Evolutionary conservation across 2,113 vertebrate genomes (phyloP).

Genomic region (Neolamprologus falcicula): DNA sequence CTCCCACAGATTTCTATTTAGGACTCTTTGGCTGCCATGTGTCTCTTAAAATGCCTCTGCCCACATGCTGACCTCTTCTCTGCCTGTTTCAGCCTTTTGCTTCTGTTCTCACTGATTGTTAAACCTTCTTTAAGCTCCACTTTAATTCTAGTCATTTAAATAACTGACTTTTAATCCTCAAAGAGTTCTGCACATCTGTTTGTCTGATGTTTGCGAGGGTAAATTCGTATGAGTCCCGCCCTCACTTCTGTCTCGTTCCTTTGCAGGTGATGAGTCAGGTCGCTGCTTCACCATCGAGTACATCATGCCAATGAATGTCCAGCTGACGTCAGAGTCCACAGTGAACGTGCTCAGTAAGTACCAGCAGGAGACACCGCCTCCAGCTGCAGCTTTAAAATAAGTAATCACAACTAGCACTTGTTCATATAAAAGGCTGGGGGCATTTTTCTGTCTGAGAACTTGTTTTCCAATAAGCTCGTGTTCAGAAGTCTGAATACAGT

Average conservation of each 20-base stretch:
- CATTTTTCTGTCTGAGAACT: neutral
- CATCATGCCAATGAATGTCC: conserved; percentile 86
- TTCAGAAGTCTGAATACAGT: neutral
- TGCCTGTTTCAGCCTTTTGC: neutral
- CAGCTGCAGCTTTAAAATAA: neutral
- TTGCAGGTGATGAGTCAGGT: conserved; percentile 80
- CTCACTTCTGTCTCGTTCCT: neutral
- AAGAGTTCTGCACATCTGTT: neutral
- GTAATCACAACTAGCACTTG: neutral
- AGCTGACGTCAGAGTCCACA: conserved; percentile 85
- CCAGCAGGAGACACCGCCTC: neutral
- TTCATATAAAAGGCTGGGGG: neutral
- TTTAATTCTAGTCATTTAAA: neutral
- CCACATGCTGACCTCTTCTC: neutral
- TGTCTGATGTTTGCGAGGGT: neutral
- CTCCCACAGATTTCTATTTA: neutral
- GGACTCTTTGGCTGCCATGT: neutral
- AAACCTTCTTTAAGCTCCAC: neutral
- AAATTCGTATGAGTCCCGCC: neutral
- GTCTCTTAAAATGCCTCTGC: neutral
- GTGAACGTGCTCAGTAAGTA: conserved; percentile 84
- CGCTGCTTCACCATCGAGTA: conserved; percentile 89
- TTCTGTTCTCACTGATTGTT: neutral
- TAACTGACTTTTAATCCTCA: neutral
- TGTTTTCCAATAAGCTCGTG: neutral